phyloP scores from a whole-genome alignment of 1,140 invertebrate species.

The Cyclina sinensis region DNA sequence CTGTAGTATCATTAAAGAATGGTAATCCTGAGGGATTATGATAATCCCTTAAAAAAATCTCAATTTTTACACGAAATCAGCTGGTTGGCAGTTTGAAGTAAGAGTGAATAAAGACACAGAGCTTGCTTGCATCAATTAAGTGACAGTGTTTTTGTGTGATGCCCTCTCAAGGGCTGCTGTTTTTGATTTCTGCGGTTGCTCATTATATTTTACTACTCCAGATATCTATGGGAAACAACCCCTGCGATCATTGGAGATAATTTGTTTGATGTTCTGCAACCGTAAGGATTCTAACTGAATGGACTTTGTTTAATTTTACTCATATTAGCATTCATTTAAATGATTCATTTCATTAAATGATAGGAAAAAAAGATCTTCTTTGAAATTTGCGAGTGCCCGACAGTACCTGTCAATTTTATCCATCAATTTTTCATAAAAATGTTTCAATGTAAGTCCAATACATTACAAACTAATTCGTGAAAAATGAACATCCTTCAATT shows the following conservation, averaged over 20 bases:
- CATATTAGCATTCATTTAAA: slow-evolving; percentile 46
- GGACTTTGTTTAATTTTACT: slow-evolving; percentile 55
- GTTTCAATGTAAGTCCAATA: slow-evolving; percentile 33
- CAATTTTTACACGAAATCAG: slow-evolving; percentile 40
- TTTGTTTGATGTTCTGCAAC: slow-evolving; percentile 48
- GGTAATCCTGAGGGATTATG: slow-evolving; percentile 26
- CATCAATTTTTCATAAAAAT: slow-evolving; percentile 35
- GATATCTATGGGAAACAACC: slow-evolving; percentile 16
- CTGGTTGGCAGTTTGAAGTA: slow-evolving; percentile 27
- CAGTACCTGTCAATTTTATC: slow-evolving; percentile 27
- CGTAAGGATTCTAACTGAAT: slow-evolving; percentile 54
- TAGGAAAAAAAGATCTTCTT: slow-evolving; percentile 22
- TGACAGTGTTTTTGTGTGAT: slow-evolving; percentile 49
- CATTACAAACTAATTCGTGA: slow-evolving; percentile 43
- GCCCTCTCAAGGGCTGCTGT: slow-evolving; percentile 10
- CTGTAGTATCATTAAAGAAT: not conserved
- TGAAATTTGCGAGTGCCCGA: not conserved
- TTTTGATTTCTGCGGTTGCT: slow-evolving; percentile 16
- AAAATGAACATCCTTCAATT: slow-evolving; percentile 37
- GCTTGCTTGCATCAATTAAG: slow-evolving; percentile 30
- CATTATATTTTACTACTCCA: not conserved
- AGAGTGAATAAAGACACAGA: not conserved
- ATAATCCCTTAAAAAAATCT: slow-evolving; percentile 63
- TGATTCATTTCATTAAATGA: slow-evolving; percentile 50
- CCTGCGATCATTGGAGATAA: not conserved